Evolutionary conservation across 2,113 vertebrate genomes (phyloP), one percentile per base, ranked within the genome.

Genomic region (Python bivittatus): DNA sequence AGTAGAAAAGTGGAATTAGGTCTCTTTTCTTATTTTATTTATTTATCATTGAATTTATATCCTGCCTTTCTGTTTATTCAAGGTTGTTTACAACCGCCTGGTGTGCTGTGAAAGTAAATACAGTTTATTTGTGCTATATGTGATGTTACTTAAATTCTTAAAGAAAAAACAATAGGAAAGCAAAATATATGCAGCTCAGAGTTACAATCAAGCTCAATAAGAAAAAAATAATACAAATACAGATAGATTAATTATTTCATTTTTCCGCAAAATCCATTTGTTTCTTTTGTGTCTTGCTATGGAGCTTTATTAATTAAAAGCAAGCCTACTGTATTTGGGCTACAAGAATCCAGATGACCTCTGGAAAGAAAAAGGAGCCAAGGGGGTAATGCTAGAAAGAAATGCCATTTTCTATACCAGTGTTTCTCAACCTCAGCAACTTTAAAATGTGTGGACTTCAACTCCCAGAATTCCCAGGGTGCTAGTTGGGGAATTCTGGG

Each of bases 331-430:
- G 5, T 48, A 48, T 48, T 48, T 48, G 48, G 7, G 7, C 68
- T 72, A 7, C 6, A 33, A 79, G 33, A 79, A 79, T 79, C 38
- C 33, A 79, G 38, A 79, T 42, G 15, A 17, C 33, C 96, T 96
- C 89, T 94, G 61, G 88, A 92, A 94, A 96, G 85, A 95, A 91
- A 92, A 94, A 92, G 92, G 92, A 60, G 53, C 64, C 95, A n/a
- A 58, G 68, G 93, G 22, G 84, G 60, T 29, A 91, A 94, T 90
- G 90, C 84, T 95, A 89, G 93, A 93, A 96, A 94, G 92, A 96
- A 97, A 97, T 96, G 86, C 84, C 92, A 92, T 88, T 94, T 94
- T 97, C 90, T 93, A 91, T 61, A 97, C 92, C 95, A 42, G 17
- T 38, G 17, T 38, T 79, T 79, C 6, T 79, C 6, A 79, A 79